Base-by-base conservation (phyloP, 37 sponge, comb jelly and placozoan genomes). In the Oopsacas minuta region DNA sequence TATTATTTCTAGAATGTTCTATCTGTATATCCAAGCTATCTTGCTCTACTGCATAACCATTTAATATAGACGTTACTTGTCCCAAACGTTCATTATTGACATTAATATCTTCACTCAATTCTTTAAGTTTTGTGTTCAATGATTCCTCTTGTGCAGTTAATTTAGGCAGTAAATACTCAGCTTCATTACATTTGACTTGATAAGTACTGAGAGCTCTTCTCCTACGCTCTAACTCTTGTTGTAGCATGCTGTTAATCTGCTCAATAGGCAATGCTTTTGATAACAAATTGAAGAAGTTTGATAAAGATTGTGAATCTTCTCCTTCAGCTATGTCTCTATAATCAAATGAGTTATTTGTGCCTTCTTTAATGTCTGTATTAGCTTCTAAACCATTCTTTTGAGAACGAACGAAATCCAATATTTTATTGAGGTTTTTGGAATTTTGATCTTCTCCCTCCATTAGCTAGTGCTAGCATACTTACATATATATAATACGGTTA, bases 171-270 rank as follows among this genome's bases (percentile, higher is more conserved):
- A 61, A 3, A 34, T 61, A 61, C 28, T 61, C 75, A 20, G 75
- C 75, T 12, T 61, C 75, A 61, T 61, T 61, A 34, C 75, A 61
- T 61, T 61, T 61, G 22, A 10, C 30, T 34, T 61, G 75, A n/a
- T 61, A 61, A 34, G 32, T 12, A n/a, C 20, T 10, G 3, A 61
- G 75, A 3, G 75, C 20, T 12, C 28, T 61, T n/a, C 30, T 61
- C 30, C 75, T 61, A 32, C 75, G 75, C 22, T 61, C 75, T n/a
- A 61, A 61, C 75, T 61, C 75, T n/a, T 61, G 75, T n/a, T 61
- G 75, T n/a, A 61, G 28, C 75, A 61, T 61, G 17, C 7, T n/a
- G 20, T 61, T 61, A n/a, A 61, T n/a, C 75, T 61, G 75, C 20
- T 61, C 75, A n/a, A 61, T 61, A 34, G 75, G 75, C 28, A 61